phyloP scores from a whole-genome alignment of 53 echinoderm and acorn worm species.

The Crossaster papposus region DNA sequence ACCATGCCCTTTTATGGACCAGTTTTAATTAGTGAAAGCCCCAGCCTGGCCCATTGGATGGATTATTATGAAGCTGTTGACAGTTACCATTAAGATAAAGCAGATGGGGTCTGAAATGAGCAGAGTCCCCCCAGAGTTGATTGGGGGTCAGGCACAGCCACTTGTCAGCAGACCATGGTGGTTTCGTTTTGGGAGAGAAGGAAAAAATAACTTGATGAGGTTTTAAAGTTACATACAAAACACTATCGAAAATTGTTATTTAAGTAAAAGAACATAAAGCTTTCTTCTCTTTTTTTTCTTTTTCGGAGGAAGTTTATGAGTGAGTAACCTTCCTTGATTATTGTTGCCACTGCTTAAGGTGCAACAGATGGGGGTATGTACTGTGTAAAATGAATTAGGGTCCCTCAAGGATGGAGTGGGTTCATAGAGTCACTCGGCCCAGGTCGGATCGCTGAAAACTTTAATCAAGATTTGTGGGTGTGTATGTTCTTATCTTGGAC shows the following conservation, averaged over 20 bases:
- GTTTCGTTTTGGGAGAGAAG: background rate
- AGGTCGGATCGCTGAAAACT: background rate
- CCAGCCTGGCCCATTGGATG: conserved; percentile 44
- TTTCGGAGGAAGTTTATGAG: conserved; percentile 28
- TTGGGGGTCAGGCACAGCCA: conserved; percentile 10
- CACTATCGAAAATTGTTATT: background rate
- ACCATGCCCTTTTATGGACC: conserved; percentile 49
- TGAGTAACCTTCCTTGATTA: conserved; percentile 44
- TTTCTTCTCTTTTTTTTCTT: background rate
- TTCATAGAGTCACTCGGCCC: conserved; percentile 9
- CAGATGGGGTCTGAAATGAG: conserved; percentile 65
- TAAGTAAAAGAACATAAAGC: background rate
- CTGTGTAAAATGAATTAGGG: conserved; percentile 37
- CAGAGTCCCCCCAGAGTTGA: conserved; percentile 48
- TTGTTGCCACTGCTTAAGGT: conserved; percentile 17
- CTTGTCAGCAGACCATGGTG: too few relatives aligned
- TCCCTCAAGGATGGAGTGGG: background rate
- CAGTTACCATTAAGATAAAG: conserved; percentile 65
- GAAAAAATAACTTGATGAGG: background rate
- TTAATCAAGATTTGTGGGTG: background rate
- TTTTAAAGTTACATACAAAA: background rate
- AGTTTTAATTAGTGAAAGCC: conserved; percentile 62
- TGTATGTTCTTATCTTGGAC: background rate
- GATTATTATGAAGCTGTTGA: conserved; percentile 71
- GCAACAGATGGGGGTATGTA: conserved; percentile 32